A percentile compares a stretch with the other conserved stretches of the same genome.
Evolutionary conservation across 23 tunicate genomes (phyloP).

Genomic region (Halocynthia aurantium): DNA sequence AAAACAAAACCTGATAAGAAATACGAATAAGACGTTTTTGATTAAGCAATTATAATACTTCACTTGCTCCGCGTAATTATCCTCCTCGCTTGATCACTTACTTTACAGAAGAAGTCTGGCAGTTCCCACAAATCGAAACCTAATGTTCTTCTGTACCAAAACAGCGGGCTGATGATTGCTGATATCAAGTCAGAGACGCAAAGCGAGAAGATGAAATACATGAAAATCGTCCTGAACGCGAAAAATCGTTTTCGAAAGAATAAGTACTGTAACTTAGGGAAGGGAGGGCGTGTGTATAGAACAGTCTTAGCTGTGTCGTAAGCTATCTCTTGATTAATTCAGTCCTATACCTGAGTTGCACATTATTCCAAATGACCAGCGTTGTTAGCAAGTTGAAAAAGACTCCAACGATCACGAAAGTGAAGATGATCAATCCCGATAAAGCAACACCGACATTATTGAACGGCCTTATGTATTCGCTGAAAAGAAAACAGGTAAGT

Average conservation of each 20-base stretch:
- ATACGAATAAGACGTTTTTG: no score
- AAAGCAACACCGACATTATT: conserved; percentile 28
- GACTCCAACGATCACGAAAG: conserved; percentile 56
- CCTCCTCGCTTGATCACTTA: background rate
- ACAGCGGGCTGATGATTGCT: conserved; percentile 28
- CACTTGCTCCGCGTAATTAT: no score
- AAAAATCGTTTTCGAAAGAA: background rate
- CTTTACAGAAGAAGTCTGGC: conserved; percentile 38
- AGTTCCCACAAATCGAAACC: conserved; percentile 43
- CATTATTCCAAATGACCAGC: conserved; percentile 36
- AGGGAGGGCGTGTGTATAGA: background rate
- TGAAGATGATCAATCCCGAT: conserved; percentile 46
- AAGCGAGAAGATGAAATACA: conserved; percentile 25
- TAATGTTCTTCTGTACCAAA: conserved; percentile 40
- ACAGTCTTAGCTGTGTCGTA: background rate
- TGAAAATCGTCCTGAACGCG: conserved; percentile 8
- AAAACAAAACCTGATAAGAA: no score
- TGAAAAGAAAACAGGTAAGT: conserved; percentile 24
- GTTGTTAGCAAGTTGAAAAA: conserved; percentile 51
- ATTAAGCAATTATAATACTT: no score
- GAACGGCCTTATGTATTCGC: conserved; percentile 45
- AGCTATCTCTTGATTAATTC: background rate
- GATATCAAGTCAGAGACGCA: conserved; percentile 43
- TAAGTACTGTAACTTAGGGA: background rate
- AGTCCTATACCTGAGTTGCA: conserved; percentile 31